These are phyloP conservation scores for Cossypha heuglini DNA, from an alignment of 2,797 vertebrate species.

Conservation along the genomic window DNA sequence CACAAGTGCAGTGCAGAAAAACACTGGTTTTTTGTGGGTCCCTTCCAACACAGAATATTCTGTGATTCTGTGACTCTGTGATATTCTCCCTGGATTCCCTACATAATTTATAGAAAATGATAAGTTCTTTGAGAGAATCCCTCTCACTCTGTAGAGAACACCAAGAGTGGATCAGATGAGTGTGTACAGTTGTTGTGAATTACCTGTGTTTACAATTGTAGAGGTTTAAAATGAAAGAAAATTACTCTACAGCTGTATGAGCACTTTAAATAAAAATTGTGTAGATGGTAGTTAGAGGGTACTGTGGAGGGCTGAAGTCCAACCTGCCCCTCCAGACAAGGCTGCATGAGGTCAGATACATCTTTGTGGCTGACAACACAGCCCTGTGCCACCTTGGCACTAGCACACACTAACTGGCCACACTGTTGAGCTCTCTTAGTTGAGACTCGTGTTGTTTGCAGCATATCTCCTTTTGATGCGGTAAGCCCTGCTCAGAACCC, in stretches of 20 bases:
- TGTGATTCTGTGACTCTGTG: not conserved
- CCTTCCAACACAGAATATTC: not conserved
- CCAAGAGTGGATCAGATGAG: not conserved
- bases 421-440: not conserved
- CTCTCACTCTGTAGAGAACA: not conserved
- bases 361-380: not conserved
- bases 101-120: not conserved
- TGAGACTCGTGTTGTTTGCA: not conserved
- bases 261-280: not conserved
- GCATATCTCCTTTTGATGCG: fast-evolving
- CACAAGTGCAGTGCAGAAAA: fast-evolving
- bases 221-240: not conserved
- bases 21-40: not conserved
- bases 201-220: fast-evolving
- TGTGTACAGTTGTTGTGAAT: not conserved
- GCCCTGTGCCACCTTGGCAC: not conserved
- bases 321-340: not conserved
- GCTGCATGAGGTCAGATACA: not conserved
- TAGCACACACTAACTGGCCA: not conserved
- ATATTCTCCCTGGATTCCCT: not conserved
- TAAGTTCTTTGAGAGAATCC: not conserved
- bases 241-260: not conserved
- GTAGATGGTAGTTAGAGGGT: not conserved
- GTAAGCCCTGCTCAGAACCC: not conserved
- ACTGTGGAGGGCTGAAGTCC: not conserved